These are phyloP conservation scores for Diorhabda elongata DNA, from an alignment of 1,140 invertebrate species.

Conservation along the genomic window DNA sequence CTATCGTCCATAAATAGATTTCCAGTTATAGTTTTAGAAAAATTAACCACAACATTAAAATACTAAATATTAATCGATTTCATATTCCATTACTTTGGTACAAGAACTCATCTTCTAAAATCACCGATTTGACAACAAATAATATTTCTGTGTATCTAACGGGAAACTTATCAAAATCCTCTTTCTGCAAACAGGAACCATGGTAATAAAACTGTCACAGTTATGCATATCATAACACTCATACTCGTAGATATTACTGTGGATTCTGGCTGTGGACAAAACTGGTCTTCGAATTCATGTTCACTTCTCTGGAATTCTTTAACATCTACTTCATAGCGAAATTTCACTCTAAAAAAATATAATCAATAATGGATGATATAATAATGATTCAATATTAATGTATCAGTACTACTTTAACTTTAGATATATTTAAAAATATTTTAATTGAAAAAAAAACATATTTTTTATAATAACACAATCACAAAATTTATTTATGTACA, in stretches of 20 bases:
- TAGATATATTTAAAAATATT: no score
- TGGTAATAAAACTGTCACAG: conserved; percentile 49
- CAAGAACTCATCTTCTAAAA: neutral
- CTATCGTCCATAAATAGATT: no score
- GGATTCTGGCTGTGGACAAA: conserved; percentile 29
- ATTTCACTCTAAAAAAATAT: conserved; percentile 48
- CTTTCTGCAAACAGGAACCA: conserved; percentile 41
- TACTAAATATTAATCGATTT: no score
- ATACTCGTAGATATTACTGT: conserved; percentile 39
- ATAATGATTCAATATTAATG: no score
- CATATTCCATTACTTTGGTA: no score
- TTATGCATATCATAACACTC: conserved; percentile 49
- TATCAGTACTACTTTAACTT: no score
- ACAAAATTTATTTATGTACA: no score
- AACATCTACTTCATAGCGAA: conserved; percentile 52
- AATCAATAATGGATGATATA: neutral
- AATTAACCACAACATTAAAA: no score
- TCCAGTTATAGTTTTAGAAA: no score
- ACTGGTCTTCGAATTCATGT: conserved; percentile 38
- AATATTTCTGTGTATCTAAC: neutral
- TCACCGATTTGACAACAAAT: neutral
- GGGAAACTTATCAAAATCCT: neutral
- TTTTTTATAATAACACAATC: no score
- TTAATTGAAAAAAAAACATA: no score
- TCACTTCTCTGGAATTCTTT: conserved; percentile 46